Evolutionary conservation across 2,113 vertebrate genomes (phyloP).

Genomic region (Erythrolamprus reginae): DNA sequence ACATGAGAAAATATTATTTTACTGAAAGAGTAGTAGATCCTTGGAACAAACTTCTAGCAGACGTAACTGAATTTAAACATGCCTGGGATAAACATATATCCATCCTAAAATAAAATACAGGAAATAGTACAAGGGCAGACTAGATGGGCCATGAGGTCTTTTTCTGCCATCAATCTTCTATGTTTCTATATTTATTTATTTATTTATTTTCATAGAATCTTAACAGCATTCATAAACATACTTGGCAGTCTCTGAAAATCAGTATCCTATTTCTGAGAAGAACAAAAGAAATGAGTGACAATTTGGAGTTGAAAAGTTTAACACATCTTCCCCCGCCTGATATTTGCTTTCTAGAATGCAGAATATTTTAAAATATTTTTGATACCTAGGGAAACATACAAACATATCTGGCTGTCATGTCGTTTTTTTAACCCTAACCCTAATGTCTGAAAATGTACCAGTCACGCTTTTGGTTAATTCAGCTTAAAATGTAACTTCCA

Average conservation of each 20-base stretch:
- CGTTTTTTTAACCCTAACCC: not conserved
- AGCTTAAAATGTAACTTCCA: not conserved
- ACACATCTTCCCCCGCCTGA: not conserved
- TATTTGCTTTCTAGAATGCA: not conserved
- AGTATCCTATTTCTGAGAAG: not conserved
- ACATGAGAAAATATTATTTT: too few species aligned
- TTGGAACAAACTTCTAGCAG: too few species aligned
- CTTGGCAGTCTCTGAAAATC: not conserved
- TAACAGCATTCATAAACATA: not conserved
- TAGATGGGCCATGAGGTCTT: too few species aligned
- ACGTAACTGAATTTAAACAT: too few species aligned
- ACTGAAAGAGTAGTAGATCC: too few species aligned
- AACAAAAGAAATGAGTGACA: not conserved
- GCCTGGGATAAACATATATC: too few species aligned
- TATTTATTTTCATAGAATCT: not conserved
- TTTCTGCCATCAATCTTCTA: too few species aligned
- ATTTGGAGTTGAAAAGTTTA: not conserved
- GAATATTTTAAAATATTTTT: not conserved
- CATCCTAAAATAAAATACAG: too few species aligned
- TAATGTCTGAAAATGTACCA: not conserved
- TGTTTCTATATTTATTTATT: too few species aligned
- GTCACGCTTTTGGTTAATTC: not conserved
- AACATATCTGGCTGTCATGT: not conserved
- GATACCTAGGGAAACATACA: not conserved
- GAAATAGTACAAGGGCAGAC: too few species aligned